Evolutionary conservation across 2,113 vertebrate species (phyloP), one percentile per base, ranked within the genome.

Genomic region (Condylura cristata): DNA sequence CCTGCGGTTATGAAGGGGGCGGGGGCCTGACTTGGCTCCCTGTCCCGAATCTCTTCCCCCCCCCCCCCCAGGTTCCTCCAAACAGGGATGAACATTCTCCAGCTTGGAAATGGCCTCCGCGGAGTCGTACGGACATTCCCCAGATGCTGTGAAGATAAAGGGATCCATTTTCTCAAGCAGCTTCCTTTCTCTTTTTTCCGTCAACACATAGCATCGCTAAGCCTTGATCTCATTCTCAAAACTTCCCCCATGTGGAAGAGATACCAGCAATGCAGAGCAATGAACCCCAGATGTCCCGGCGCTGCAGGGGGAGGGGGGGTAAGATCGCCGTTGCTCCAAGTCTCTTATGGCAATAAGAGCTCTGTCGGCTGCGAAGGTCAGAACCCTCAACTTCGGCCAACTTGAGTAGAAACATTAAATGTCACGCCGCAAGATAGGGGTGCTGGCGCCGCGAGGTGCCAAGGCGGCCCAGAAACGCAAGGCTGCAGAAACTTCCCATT

Each of bases 141-240:
- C 39, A 9, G 30, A 71, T 24, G 71, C n/a, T 65, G 1, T 89
- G 48, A 46, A 87, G 41, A n/a, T 30, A 60, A 70, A 76, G 53
- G 76, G 24, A 83, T 61, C 82, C 26, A 48, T 61, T 65, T 89
- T 78, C 91, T 74, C 37, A 53, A 48, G 32, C 51, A 12, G 8
- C 3, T 80, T 71, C 63, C 16, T 75, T 37, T 48, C 58, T 11
- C 53, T 72, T 63, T 53, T 91, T 87, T 76, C 70, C 51, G 78
- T 74, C 63, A 78, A 10, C 41, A 22, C 16, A 3, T 32, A 41
- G 11, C 12, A 20, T 32, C 1, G 8, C 16, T 20, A 16, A 44
- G 20, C 44, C 82, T 94, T 70, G 66, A 85, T 34, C 44, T 76
- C 88, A 72, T 32, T 48, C 83, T 66, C 65, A 81, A 4, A n/a